Conservation (phyloP, 2,888 invertebrate species). For the Ornithoptera alexandrae region DNA sequence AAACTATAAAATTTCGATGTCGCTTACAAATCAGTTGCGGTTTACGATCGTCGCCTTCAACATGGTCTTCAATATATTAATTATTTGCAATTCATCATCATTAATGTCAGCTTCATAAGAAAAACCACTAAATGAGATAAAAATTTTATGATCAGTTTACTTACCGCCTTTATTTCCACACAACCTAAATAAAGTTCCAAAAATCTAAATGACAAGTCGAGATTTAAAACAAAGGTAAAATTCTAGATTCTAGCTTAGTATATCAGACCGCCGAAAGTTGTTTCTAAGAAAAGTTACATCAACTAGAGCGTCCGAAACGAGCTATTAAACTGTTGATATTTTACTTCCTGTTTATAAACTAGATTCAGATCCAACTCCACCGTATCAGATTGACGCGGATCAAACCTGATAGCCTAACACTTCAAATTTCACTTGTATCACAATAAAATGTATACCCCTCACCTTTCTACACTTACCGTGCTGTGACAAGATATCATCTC, state of each 20-base stretch:
- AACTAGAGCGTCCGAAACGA: constrained; percentile 10
- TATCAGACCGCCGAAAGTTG: constrained; percentile 12
- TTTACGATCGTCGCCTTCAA: constrained; percentile 7
- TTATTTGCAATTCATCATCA: too few species aligned
- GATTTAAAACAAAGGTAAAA: not conserved
- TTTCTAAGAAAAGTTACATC: not conserved
- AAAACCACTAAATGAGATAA: too few species aligned
- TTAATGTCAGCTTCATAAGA: too few species aligned
- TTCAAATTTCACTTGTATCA: constrained; percentile 22
- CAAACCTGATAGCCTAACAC: constrained; percentile 23
- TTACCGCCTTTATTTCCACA: too few species aligned
- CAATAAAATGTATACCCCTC: constrained; percentile 22
- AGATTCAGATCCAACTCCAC: constrained; percentile 1
- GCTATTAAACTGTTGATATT: constrained; percentile 11
- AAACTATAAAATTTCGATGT: constrained; percentile 15
- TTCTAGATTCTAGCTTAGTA: not conserved
- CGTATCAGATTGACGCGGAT: constrained; percentile 20
- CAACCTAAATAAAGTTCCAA: too few species aligned
- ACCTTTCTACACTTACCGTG: constrained; percentile 17
- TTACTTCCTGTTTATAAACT: constrained; percentile 6
- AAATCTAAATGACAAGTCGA: too few species aligned
- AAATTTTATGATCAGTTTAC: too few species aligned
- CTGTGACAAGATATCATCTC: constrained; percentile 24
- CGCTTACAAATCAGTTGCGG: constrained; percentile 22
- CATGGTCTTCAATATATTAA: too few species aligned